A percentile compares a stretch with the other conserved stretches of the same genome.
Conservation (phyloP, 2,888 invertebrate species). For the Ophraella communa region DNA sequence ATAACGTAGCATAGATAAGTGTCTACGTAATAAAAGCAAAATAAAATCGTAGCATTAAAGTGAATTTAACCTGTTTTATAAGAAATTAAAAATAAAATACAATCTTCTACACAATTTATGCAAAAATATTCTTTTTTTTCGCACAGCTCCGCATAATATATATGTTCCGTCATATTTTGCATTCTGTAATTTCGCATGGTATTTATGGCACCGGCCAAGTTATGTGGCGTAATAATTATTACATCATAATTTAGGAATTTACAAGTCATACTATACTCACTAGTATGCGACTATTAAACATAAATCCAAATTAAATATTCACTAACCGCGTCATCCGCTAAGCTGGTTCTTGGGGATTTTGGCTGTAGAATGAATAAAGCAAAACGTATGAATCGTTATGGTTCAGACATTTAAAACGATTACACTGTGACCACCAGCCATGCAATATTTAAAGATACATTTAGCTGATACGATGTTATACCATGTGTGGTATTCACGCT, state of each 20-base stretch:
- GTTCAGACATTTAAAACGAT: slow-evolving; percentile 11
- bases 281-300: slow-evolving; percentile 24
- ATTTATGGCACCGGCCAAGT: slow-evolving; percentile 15
- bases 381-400: slow-evolving; percentile 13
- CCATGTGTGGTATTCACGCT: too few species aligned
- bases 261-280: slow-evolving; percentile 16
- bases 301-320: slow-evolving; percentile 27
- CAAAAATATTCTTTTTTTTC: too few species aligned
- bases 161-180: background rate
- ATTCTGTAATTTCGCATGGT: background rate
- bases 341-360: slow-evolving; percentile 20
- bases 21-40: too few species aligned
- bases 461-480: background rate
- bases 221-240: slow-evolving; percentile 21
- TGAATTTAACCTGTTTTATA: too few species aligned
- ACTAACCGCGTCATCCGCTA: slow-evolving; percentile 19
- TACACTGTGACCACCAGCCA: background rate
- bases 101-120: too few species aligned
- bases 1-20: too few species aligned
- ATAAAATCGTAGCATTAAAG: too few species aligned
- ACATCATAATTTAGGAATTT: slow-evolving; percentile 22
- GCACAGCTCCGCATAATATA: background rate
- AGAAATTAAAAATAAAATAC: too few species aligned
- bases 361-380: slow-evolving; percentile 16
- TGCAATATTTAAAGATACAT: background rate